Percentiles rank a stretch among this genome's conserved stretches.
Conservation (phyloP, 2,797 vertebrate genomes). For the Anomalospiza imberbis region DNA sequence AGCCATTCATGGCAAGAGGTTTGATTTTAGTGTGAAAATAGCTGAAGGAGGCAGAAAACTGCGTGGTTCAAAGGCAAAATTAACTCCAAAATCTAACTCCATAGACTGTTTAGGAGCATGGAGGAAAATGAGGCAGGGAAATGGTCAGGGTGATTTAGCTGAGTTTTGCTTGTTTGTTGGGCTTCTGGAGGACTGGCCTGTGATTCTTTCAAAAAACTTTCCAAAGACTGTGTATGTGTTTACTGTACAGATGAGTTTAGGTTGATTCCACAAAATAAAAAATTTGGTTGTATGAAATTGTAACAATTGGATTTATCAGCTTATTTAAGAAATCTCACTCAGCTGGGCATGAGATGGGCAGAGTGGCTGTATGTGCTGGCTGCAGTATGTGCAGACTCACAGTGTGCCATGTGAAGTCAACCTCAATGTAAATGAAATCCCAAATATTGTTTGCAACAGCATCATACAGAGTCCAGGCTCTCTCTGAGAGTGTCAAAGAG, state of each 20-base stretch:
- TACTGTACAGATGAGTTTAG: background rate
- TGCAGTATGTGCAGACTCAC: rapidly evolving
- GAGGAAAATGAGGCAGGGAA: background rate
- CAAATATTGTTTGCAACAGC: background rate
- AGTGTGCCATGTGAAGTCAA: background rate
- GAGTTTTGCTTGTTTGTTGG: background rate
- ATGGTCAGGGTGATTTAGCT: background rate
- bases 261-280: background rate
- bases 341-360: background rate
- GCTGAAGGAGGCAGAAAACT: background rate
- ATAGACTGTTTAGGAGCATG: background rate
- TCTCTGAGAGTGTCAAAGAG: background rate
- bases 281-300: background rate
- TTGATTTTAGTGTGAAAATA: background rate
- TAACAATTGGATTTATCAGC: background rate
- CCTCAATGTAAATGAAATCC: background rate
- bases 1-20: background rate
- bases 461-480: background rate
- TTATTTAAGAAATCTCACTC: background rate
- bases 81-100: background rate
- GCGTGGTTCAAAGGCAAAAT: background rate
- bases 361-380: background rate
- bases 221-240: background rate
- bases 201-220: background rate
- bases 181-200: background rate